Evolutionary conservation across 2,797 vertebrate species (phyloP).

Genomic region (Spinus pinus): DNA sequence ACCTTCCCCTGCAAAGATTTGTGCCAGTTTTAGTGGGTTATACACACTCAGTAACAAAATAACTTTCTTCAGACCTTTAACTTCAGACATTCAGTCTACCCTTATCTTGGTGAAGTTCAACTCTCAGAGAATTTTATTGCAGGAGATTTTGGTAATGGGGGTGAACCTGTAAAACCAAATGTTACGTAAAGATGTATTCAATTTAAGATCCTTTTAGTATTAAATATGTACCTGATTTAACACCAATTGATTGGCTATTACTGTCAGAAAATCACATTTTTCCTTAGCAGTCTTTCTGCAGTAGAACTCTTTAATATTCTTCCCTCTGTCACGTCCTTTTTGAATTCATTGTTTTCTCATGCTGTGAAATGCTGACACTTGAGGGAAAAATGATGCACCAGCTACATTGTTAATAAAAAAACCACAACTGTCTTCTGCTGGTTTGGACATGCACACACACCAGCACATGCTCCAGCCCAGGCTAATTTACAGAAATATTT

Average conservation of each 20-base stretch:
- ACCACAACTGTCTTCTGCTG: background rate
- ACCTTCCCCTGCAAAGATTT: background rate
- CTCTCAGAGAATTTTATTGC: background rate
- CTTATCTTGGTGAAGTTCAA: background rate
- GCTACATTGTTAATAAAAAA: background rate
- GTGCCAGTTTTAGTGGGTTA: background rate
- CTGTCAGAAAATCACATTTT: constrained; percentile 7
- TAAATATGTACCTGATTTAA: background rate
- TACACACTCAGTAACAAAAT: background rate
- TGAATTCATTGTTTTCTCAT: background rate
- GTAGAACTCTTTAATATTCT: background rate
- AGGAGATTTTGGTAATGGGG: background rate
- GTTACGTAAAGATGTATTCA: background rate
- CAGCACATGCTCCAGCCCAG: background rate
- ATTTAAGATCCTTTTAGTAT: background rate
- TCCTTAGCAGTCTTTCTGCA: background rate
- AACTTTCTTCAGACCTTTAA: background rate
- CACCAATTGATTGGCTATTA: background rate
- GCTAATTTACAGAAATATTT: background rate
- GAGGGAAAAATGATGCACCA: background rate
- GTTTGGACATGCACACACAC: background rate
- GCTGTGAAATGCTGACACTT: background rate
- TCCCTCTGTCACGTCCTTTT: background rate
- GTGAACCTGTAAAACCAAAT: background rate
- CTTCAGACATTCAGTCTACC: background rate